phyloP scores from a whole-genome alignment of 2,113 vertebrate genomes.

The Pterocles gutturalis region DNA sequence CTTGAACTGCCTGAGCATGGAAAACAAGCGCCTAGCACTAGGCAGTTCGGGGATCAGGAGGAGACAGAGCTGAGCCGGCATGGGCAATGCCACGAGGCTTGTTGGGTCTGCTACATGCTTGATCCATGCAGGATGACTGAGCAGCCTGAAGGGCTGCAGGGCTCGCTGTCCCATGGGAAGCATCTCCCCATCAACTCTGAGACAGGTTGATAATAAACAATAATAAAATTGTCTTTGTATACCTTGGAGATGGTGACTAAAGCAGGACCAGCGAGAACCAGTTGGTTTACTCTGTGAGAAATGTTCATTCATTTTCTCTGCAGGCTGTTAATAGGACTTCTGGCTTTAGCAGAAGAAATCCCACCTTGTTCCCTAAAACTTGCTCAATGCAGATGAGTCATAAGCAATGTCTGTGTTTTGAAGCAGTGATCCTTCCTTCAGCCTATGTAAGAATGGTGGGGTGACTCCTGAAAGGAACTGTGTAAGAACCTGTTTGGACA shows the following conservation, averaged over 20 bases:
- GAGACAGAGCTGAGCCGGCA: not conserved
- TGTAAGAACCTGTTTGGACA: not conserved
- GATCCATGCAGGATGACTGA: not conserved
- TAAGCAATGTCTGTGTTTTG: not conserved
- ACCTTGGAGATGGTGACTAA: not conserved
- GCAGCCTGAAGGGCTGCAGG: not conserved
- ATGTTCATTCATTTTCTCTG: not conserved
- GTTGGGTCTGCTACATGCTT: not conserved
- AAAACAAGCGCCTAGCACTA: not conserved
- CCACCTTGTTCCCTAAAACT: not conserved
- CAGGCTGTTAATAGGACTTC: not conserved
- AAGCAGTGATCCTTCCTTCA: not conserved
- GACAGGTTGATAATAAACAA: not conserved
- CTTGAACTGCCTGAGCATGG: not conserved
- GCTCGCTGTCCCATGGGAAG: not conserved
- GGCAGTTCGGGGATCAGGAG: not conserved
- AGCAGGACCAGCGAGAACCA: not conserved
- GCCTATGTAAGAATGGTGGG: not conserved
- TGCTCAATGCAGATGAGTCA: not conserved
- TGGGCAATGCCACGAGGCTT: not conserved
- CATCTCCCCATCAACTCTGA: not conserved
- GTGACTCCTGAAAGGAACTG: not conserved
- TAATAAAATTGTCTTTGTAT: not conserved
- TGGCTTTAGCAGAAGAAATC: slow-evolving; percentile 2
- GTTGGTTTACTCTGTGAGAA: not conserved